Conservation (phyloP, 2,888 invertebrate genomes). For the Melinaea menophilus region DNA sequence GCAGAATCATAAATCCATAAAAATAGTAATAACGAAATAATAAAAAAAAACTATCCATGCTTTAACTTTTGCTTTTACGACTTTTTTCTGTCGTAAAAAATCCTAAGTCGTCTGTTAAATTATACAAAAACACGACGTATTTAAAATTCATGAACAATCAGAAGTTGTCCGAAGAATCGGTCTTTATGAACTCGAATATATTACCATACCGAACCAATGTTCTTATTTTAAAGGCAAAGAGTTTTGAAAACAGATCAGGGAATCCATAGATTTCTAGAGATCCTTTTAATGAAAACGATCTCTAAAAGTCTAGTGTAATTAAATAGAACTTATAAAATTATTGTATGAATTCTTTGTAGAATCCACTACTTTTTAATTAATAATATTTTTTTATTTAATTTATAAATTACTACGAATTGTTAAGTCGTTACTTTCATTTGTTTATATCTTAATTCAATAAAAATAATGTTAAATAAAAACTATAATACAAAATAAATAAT, state of each 20-base stretch:
- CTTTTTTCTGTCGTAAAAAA: conserved; percentile 15
- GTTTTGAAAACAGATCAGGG: conserved; percentile 7
- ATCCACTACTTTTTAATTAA: too few species aligned
- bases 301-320: neutral
- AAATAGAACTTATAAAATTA: neutral
- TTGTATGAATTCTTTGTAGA: too few species aligned
- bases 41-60: conserved; percentile 1
- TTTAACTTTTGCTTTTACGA: neutral
- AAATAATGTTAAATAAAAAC: too few species aligned
- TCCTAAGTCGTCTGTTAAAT: conserved; percentile 26
- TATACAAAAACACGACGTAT: conserved; percentile 33
- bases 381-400: too few species aligned
- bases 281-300: neutral
- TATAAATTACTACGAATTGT: too few species aligned
- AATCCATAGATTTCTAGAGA: conserved; percentile 12
- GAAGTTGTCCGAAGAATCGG: conserved; percentile 22
- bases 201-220: conserved; percentile 32
- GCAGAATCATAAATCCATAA: too few species aligned
- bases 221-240: conserved; percentile 15
- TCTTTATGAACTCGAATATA: conserved; percentile 28
- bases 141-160: conserved; percentile 41
- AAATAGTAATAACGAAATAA: neutral
- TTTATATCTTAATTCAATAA: too few species aligned
- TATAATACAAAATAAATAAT: neutral
- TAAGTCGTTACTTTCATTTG: too few species aligned